Percentiles rank a stretch among this genome's conserved stretches.
phyloP scores from a whole-genome alignment of 1,140 invertebrate genomes.

The Uloborus diversus region DNA sequence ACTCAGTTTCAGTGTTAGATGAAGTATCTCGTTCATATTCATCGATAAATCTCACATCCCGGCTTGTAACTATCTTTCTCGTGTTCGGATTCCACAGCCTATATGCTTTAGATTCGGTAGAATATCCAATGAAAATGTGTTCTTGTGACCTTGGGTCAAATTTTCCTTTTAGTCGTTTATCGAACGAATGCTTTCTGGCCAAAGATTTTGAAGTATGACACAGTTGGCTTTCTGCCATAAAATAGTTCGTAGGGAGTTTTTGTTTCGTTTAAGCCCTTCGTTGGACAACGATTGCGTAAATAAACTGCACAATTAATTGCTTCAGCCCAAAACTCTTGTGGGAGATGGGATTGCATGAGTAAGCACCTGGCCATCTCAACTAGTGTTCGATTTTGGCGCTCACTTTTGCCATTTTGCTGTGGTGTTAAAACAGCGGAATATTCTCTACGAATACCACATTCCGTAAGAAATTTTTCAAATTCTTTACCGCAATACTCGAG shows the following conservation, averaged over 20 bases:
- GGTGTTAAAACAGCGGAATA: slow-evolving; percentile 49
- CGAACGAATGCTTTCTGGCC: neutral
- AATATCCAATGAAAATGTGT: slow-evolving; percentile 1
- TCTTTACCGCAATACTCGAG: neutral
- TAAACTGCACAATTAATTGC: slow-evolving; percentile 31
- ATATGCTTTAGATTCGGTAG: neutral
- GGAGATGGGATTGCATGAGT: slow-evolving; percentile 57
- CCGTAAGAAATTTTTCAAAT: neutral
- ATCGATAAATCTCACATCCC: neutral
- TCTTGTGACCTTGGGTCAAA: neutral
- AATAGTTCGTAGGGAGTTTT: neutral
- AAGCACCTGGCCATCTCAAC: slow-evolving; percentile 59
- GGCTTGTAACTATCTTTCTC: neutral
- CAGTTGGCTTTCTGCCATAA: slow-evolving; percentile 7
- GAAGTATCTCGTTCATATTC: neutral
- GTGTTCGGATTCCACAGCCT: neutral
- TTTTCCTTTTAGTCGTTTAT: neutral
- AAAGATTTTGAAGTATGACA: slow-evolving; percentile 3
- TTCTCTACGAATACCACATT: neutral
- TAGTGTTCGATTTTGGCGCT: slow-evolving; percentile 65
- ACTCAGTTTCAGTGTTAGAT: no score
- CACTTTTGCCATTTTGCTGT: slow-evolving; percentile 60
- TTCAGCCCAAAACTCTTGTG: slow-evolving; percentile 59
- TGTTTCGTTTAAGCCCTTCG: neutral
- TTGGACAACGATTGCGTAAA: neutral